Conservation (phyloP, 2,888 invertebrate genomes). For the Lamproptera curius region DNA sequence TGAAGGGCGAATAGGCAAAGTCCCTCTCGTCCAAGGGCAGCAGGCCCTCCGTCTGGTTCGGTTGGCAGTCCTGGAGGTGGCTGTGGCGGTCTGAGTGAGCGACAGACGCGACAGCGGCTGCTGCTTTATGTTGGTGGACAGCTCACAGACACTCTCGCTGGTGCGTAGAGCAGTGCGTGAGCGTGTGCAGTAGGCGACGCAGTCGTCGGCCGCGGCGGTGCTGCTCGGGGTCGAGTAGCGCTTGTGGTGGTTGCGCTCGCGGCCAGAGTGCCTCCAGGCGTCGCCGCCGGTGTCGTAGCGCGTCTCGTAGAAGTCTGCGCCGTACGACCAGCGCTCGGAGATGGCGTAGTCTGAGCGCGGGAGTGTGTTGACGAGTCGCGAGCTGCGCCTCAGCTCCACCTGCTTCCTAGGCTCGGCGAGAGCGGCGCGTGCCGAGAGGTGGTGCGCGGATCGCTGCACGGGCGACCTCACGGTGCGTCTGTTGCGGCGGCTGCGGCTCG, state of each 20-base stretch:
- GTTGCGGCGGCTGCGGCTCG: conserved; percentile 60
- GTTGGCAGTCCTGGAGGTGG: conserved; percentile 38
- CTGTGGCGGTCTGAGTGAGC: conserved; percentile 43
- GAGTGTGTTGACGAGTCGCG: conserved; percentile 69
- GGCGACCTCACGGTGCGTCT: conserved; percentile 65
- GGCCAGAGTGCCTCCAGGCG: conserved; percentile 49
- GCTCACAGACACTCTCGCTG: conserved; percentile 66
- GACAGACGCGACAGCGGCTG: conserved; percentile 40
- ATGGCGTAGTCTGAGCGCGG: conserved; percentile 76
- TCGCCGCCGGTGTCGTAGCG: conserved; percentile 63
- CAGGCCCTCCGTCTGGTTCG: conserved; percentile 57
- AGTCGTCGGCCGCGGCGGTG: conserved; percentile 53
- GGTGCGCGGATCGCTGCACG: conserved; percentile 55
- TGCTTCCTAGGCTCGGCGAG: conserved; percentile 62
- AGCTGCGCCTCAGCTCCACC: conserved; percentile 63
- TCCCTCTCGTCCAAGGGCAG: conserved; percentile 73
- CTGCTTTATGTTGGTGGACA: conserved; percentile 40
- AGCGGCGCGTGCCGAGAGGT: conserved; percentile 47
- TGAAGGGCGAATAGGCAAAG: conserved; percentile 71
- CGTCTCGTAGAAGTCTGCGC: conserved; percentile 73
- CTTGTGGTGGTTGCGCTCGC: conserved; percentile 59
- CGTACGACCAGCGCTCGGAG: conserved; percentile 78
- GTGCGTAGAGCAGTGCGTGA: conserved; percentile 70
- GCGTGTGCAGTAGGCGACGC: conserved; percentile 69
- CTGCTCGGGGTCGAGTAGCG: conserved; percentile 41